Percentiles rank a stretch among this genome's conserved stretches.
Evolutionary conservation across 2,888 invertebrate species (phyloP).

Genomic region (Iphiclides podalirius): DNA sequence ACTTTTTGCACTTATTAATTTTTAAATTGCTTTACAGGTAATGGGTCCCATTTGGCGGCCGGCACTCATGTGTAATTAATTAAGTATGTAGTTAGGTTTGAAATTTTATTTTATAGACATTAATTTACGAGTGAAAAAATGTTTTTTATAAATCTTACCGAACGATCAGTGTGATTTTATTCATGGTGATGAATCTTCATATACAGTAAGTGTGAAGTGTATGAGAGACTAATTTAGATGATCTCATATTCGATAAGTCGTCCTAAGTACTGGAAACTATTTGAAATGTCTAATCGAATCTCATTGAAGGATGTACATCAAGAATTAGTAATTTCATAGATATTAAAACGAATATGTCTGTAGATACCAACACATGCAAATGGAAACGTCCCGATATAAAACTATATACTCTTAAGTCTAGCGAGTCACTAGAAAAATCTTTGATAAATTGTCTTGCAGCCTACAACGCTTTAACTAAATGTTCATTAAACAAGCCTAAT

Average conservation of each 20-base stretch:
- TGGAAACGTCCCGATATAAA: constrained; percentile 17
- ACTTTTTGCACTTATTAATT: constrained; percentile 1
- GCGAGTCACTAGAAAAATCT: neutral
- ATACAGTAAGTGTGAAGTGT: neutral
- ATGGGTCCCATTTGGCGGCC: constrained; percentile 41
- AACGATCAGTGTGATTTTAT: constrained; percentile 14
- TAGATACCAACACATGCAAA: neutral
- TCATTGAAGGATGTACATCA: neutral
- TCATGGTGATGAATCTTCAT: neutral
- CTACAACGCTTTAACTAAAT: constrained; percentile 14
- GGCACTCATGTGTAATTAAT: constrained; percentile 59
- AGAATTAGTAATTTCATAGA: neutral
- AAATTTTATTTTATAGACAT: constrained; percentile 16
- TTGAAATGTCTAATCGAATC: too few relatives aligned
- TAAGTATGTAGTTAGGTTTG: constrained; percentile 28
- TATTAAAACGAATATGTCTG: neutral
- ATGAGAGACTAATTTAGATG: neutral
- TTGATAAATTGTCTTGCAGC: neutral
- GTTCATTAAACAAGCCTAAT: constrained; percentile 53
- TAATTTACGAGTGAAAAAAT: constrained; percentile 12
- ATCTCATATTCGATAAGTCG: constrained; percentile 16
- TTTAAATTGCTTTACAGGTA: constrained; percentile 50
- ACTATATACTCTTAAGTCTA: constrained; percentile 1
- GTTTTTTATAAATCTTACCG: neutral
- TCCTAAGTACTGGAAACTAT: neutral